phyloP scores from a whole-genome alignment of 2,888 invertebrate species.

The Orchesellides sinensis region DNA sequence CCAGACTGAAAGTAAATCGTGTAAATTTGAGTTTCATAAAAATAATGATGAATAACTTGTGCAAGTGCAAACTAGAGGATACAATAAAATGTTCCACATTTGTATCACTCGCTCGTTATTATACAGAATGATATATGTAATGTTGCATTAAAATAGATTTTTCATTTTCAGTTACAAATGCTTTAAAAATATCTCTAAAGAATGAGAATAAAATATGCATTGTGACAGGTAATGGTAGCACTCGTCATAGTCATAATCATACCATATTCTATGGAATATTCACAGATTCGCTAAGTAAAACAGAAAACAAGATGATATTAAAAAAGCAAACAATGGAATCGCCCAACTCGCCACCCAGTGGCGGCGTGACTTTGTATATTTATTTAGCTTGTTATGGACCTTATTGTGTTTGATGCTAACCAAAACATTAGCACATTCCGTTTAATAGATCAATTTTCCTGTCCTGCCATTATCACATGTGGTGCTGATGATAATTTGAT shows the following conservation, averaged over 20 bases:
- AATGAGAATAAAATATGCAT: background rate
- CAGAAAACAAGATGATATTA: background rate
- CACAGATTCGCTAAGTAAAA: conserved; percentile 10
- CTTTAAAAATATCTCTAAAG: too few species aligned
- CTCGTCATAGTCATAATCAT: background rate
- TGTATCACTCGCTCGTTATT: background rate
- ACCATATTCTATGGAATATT: background rate
- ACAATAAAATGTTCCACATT: conserved; percentile 20
- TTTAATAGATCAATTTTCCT: conserved; percentile 20
- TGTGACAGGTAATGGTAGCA: background rate
- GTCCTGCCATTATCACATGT: background rate
- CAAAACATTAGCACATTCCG: conserved; percentile 19
- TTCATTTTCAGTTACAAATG: background rate
- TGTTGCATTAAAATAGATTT: conserved; percentile 1
- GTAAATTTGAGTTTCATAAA: conserved; percentile 1
- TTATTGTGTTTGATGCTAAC: background rate
- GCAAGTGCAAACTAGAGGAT: background rate
- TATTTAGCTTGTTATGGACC: background rate
- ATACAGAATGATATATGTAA: background rate
- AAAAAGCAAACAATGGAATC: conserved; percentile 1
- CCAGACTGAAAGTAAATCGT: conserved; percentile 8
- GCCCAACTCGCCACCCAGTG: background rate
- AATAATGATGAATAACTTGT: conserved; percentile 10
- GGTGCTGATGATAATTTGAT: background rate
- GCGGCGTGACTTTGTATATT: background rate